A percentile compares a stretch with the other conserved stretches of the same genome.
Conservation (phyloP, 2,797 vertebrate genomes). For the Gymnoscopelus microlampas region DNA sequence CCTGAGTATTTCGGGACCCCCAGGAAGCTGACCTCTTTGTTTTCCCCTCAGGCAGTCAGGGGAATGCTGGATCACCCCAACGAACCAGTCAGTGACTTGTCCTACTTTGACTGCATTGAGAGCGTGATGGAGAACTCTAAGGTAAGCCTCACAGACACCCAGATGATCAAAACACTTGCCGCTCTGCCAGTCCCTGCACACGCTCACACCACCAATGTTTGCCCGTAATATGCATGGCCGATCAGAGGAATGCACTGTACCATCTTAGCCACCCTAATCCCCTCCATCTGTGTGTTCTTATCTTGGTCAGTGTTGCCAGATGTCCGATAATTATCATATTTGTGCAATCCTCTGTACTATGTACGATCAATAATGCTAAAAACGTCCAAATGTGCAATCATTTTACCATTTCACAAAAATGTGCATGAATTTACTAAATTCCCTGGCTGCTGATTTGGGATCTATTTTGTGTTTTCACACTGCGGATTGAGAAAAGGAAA, state of each 20-base stretch:
- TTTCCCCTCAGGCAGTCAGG: conserved; percentile 87
- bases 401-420: no score
- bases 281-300: conserved; percentile 6
- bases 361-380: no score
- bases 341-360: no score
- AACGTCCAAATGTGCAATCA: no score
- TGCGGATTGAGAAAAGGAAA: no score
- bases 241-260: conserved; percentile 4
- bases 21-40: no score
- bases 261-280: conserved; percentile 20
- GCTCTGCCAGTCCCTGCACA: not conserved
- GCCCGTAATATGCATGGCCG: not conserved
- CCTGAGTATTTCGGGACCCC: no score
- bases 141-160: conserved; percentile 73
- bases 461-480: no score
- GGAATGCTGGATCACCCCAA: conserved; percentile 96
- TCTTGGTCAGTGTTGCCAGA: not conserved
- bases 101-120: conserved; percentile 99
- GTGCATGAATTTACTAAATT: no score
- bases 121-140: conserved; percentile 99
- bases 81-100: conserved; percentile 95
- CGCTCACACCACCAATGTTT: not conserved
- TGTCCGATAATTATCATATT: no score
- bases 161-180: not conserved
- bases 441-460: no score